Base-by-base conservation (phyloP, 2,113 vertebrate species). In the Percina caprodes region DNA sequence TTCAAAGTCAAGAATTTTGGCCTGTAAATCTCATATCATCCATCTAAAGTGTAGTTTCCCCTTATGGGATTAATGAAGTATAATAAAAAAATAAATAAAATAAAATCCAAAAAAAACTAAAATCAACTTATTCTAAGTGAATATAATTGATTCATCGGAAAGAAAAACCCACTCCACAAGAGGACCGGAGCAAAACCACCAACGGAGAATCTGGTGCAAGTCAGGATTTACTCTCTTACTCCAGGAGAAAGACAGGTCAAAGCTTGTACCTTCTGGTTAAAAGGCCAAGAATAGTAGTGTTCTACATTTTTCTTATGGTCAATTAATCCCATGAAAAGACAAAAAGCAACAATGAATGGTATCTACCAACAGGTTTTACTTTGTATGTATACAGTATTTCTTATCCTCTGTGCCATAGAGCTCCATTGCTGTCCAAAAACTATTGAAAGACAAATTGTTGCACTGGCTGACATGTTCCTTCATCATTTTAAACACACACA, bases 301-400 rank as follows among this genome's bases (percentile, higher is more conserved):
- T 49, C 0, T 19, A 58, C 63, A 51, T 68, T 68, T 51, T 68
- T 77, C 74, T 77, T 35, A 9, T 0, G 9, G 63, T 77, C 63
- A 60, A 59, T 4, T 49, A 59, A 60, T 49, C 54, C 63, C 63
- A 77, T 35, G 42, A 77, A 58, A 49, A 68, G n/a, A 51, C 7
- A 39, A 77, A 60, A 42, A 61, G 3, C 45, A 69, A 21, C 26
- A 21, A 1, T 24, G 21, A 21, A 42, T 24, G 1, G 1, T 13
- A 11, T 26, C 8, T 42, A 42, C 39, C 11, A 11, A 42, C 39
- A 42, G 11, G 9, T 42, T 11, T 39, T 39, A 39, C 39, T 39
- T 39, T 39, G 39, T 39, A 10, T 39, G 9, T 10, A 10, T 39
- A 30, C 26, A 30, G 26, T 30, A 30, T 30, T 2, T 30, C 26